Percentiles rank a stretch among this genome's conserved stretches.
phyloP scores from a whole-genome alignment of 2,113 vertebrate species.

The Cyprinodon variegatus region DNA sequence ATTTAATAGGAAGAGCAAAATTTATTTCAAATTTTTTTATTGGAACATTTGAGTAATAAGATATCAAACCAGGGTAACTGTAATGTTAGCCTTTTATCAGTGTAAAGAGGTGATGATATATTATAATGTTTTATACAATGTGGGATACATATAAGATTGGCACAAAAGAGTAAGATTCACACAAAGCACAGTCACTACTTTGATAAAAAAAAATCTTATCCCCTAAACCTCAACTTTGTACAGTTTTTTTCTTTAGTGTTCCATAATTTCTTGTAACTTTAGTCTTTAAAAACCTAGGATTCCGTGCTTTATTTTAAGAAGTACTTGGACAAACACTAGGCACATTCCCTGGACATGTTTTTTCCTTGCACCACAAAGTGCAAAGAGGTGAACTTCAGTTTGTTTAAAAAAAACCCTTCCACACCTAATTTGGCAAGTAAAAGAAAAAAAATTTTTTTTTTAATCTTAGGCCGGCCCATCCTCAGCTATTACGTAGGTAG shows the following conservation, averaged over 20 bases:
- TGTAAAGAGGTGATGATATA: too few relatives aligned
- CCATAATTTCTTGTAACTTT: neutral
- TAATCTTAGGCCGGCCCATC: constrained; percentile 30
- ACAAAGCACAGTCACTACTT: constrained; percentile 30
- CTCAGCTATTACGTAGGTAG: constrained; percentile 27
- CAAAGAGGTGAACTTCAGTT: neutral
- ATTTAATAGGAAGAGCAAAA: constrained; percentile 12
- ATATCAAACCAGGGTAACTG: neutral
- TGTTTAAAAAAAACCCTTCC: constrained; percentile 17
- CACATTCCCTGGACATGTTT: neutral
- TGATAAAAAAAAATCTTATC: constrained; percentile 10
- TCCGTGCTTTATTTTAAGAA: neutral
- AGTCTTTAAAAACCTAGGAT: neutral
- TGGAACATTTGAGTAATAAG: neutral
- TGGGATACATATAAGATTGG: constrained; percentile 11
- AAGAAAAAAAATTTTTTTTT: constrained; percentile 20
- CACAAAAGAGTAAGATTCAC: constrained; percentile 36
- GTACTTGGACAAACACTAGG: neutral
- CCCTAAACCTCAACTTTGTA: neutral
- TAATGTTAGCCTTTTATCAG: neutral
- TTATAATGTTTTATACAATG: constrained; percentile 16
- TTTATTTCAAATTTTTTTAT: constrained; percentile 13
- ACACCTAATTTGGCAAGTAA: constrained; percentile 29
- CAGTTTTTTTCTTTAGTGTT: constrained; percentile 1
- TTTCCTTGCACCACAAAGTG: neutral